Percentiles rank a stretch among this genome's conserved stretches.
phyloP scores from a whole-genome alignment of 1,140 invertebrate genomes.

The Lordiphosa stackelbergi region DNA sequence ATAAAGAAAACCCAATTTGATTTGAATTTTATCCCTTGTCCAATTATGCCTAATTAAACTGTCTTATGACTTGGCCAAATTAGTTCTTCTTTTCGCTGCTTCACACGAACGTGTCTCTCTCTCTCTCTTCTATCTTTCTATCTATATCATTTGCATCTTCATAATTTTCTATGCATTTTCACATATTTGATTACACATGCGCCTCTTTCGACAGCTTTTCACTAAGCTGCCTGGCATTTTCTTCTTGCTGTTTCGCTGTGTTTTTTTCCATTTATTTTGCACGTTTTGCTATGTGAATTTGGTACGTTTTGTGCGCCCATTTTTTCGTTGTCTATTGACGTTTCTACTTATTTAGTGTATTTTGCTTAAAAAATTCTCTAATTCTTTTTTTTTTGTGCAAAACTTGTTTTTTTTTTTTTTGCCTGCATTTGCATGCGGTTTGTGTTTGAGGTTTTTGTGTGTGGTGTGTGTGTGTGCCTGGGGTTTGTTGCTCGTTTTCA shows the following conservation, averaged over 20 bases:
- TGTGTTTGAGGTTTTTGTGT: constrained; percentile 45
- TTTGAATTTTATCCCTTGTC: neutral
- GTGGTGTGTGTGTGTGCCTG: constrained; percentile 8
- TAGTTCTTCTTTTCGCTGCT: constrained; percentile 29
- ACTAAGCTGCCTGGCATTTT: constrained; percentile 26
- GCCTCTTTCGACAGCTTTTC: constrained; percentile 47
- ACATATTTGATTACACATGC: constrained; percentile 64
- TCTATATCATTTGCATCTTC: constrained; percentile 46
- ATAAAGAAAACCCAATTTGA: too few species aligned
- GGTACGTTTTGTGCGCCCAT: constrained; percentile 51
- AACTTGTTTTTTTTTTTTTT: constrained; percentile 46
- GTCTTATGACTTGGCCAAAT: constrained; percentile 47
- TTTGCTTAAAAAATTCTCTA: constrained; percentile 59
- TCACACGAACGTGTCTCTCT: constrained; percentile 21
- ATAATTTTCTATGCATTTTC: constrained; percentile 43
- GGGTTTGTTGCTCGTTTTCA: constrained; percentile 70
- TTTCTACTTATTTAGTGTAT: constrained; percentile 68
- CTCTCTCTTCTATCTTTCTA: neutral
- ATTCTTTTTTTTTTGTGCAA: constrained; percentile 40
- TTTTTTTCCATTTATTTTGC: constrained; percentile 5
- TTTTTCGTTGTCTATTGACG: constrained; percentile 61
- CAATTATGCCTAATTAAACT: constrained; percentile 61
- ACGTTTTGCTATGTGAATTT: constrained; percentile 40
- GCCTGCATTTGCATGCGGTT: constrained; percentile 61
- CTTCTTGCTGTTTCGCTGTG: constrained; percentile 1